Conservation (phyloP, 2,797 vertebrate genomes). For the Furcifer pardalis region DNA sequence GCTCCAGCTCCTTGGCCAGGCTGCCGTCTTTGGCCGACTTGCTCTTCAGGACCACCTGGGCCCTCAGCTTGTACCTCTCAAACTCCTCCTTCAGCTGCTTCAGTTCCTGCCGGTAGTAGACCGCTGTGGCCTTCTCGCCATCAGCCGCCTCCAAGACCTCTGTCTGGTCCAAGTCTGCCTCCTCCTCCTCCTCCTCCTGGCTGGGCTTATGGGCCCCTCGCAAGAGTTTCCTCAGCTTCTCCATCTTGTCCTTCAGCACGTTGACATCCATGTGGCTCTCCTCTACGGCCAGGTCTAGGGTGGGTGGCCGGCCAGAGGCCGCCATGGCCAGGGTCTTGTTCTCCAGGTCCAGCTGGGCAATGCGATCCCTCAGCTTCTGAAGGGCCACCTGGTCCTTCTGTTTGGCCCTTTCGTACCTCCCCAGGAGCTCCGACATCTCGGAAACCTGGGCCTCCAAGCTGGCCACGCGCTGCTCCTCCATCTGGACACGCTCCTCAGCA, state of each 20-base stretch:
- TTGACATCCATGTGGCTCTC: conserved; percentile 82
- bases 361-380: conserved; percentile 86
- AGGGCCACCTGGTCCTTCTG: conserved; percentile 86
- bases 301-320: conserved; percentile 74
- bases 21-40: conserved; percentile 86
- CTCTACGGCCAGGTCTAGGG: conserved; percentile 71
- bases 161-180: background rate
- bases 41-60: conserved; percentile 91
- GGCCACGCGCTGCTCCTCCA: conserved; percentile 85
- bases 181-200: conserved; percentile 20
- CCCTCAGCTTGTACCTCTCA: conserved; percentile 91
- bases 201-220: conserved; percentile 77
- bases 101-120: conserved; percentile 88
- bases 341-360: conserved; percentile 89
- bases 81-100: conserved; percentile 92
- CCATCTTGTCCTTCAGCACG: conserved; percentile 84
- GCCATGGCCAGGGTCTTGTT: conserved; percentile 90
- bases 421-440: conserved; percentile 88
- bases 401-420: conserved; percentile 84
- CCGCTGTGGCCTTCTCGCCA: conserved; percentile 73
- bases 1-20: conserved; percentile 87
- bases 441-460: conserved; percentile 87
- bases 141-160: conserved; percentile 59
- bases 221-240: conserved; percentile 85
- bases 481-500: conserved; percentile 83